Conservation (phyloP, 2,888 invertebrate genomes). For the Oxyscelio sp. region DNA sequence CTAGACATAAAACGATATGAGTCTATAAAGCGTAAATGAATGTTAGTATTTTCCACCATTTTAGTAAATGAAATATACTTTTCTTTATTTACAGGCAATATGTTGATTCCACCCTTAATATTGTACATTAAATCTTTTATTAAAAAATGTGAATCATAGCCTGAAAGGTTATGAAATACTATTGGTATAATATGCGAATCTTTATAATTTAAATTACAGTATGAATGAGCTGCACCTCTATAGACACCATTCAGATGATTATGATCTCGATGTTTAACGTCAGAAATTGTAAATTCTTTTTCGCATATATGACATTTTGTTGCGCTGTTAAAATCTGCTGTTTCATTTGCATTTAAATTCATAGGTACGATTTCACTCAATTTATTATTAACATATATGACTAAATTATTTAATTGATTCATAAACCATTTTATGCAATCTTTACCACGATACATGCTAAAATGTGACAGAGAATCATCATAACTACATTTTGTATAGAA, state of each 20-base stretch:
- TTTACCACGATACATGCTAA: not conserved
- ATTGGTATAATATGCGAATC: slow-evolving; percentile 80
- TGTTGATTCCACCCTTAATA: slow-evolving; percentile 68
- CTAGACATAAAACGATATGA: slow-evolving; percentile 56
- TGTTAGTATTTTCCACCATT: slow-evolving; percentile 7
- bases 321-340: not conserved
- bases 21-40: slow-evolving; percentile 66
- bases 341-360: slow-evolving; percentile 11
- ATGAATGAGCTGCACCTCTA: slow-evolving; percentile 67
- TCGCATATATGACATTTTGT: slow-evolving; percentile 56
- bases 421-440: too few species aligned
- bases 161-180: slow-evolving; percentile 81
- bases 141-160: slow-evolving; percentile 76
- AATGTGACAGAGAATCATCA: slow-evolving; percentile 13
- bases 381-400: not conserved
- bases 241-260: slow-evolving; percentile 46
- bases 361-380: slow-evolving; percentile 22
- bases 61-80: slow-evolving; percentile 78
- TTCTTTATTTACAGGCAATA: slow-evolving; percentile 83
- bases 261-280: slow-evolving; percentile 49
- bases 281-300: too few species aligned
- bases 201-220: slow-evolving; percentile 82
- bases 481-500: slow-evolving; percentile 38
- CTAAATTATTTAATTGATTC: slow-evolving; percentile 18
- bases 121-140: slow-evolving; percentile 73